Evolutionary conservation across 2,113 vertebrate genomes (phyloP).

Genomic region (Hippopotamus amphibius): DNA sequence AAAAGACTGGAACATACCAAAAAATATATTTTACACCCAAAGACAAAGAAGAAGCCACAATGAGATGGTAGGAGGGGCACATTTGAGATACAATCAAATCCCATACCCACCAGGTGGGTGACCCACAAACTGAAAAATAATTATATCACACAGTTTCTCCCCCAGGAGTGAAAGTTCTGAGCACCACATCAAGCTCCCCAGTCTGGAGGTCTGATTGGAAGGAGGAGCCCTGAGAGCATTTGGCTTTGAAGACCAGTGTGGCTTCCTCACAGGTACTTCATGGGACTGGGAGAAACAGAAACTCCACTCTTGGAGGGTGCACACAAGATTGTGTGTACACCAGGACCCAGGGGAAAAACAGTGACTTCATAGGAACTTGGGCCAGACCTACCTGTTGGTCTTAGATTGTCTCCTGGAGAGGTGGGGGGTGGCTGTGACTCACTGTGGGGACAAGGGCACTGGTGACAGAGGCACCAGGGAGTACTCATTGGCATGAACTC

Average conservation of each 20-base stretch:
- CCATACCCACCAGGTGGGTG: neutral
- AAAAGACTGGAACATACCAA: neutral
- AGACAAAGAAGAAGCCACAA: neutral
- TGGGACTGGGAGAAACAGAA: neutral
- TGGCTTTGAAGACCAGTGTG: neutral
- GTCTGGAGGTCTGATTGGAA: too few species aligned
- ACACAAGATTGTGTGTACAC: neutral
- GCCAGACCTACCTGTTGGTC: neutral
- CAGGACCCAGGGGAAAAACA: neutral
- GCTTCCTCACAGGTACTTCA: neutral
- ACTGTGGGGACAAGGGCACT: neutral
- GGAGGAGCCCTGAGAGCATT: neutral
- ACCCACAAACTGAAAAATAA: neutral
- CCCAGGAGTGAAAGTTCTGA: neutral
- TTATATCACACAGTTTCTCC: neutral
- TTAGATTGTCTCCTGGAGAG: neutral
- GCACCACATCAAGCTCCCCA: neutral
- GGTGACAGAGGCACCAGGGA: neutral
- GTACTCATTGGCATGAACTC: neutral
- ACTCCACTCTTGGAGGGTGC: neutral
- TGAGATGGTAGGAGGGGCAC: neutral
- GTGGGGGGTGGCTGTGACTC: neutral
- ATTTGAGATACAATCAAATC: neutral
- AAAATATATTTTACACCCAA: neutral
- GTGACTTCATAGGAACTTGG: neutral